Percentiles rank a stretch among this genome's conserved stretches.
phyloP scores from a whole-genome alignment of 1,140 invertebrate genomes.

The Lysiphlebus fabarum region DNA sequence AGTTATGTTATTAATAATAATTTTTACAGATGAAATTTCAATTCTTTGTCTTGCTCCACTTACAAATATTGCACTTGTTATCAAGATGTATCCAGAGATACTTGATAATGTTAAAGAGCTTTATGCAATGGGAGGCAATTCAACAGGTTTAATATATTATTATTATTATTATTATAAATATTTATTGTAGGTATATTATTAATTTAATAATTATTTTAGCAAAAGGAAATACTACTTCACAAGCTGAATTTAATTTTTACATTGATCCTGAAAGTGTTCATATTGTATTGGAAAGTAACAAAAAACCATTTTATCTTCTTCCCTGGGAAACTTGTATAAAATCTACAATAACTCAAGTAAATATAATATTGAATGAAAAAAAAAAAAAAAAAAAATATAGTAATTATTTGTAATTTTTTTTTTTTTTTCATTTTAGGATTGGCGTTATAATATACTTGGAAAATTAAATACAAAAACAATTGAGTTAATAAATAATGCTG shows the following conservation, averaged over 20 bases:
- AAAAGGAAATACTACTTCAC: slow-evolving; percentile 64
- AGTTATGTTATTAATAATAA: too few species aligned
- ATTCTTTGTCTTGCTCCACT: slow-evolving; percentile 70
- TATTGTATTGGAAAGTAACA: slow-evolving; percentile 61
- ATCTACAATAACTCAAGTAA: slow-evolving; percentile 54
- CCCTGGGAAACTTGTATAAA: slow-evolving; percentile 64
- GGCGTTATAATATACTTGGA: slow-evolving; percentile 56
- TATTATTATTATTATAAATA: slow-evolving; percentile 28
- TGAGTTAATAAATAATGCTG: slow-evolving; percentile 57
- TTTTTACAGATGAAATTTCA: slow-evolving; percentile 51
- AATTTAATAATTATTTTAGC: slow-evolving; percentile 46
- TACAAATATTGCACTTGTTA: slow-evolving; percentile 73
- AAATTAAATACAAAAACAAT: slow-evolving; percentile 47
- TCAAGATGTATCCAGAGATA: slow-evolving; percentile 66
- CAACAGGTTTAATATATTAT: slow-evolving; percentile 62
- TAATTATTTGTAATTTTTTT: slow-evolving; percentile 3
- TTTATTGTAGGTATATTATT: too few species aligned
- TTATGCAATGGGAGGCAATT: slow-evolving; percentile 77
- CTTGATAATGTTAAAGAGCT: slow-evolving; percentile 61
- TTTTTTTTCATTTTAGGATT: slow-evolving; percentile 50
- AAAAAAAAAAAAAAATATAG: slow-evolving; percentile 16
- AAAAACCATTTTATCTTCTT: slow-evolving; percentile 60
- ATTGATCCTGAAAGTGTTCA: slow-evolving; percentile 75
- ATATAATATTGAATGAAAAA: slow-evolving; percentile 28
- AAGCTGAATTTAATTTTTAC: slow-evolving; percentile 79